Conservation (phyloP, 2,797 vertebrate species). For the Monodelphis domestica region DNA sequence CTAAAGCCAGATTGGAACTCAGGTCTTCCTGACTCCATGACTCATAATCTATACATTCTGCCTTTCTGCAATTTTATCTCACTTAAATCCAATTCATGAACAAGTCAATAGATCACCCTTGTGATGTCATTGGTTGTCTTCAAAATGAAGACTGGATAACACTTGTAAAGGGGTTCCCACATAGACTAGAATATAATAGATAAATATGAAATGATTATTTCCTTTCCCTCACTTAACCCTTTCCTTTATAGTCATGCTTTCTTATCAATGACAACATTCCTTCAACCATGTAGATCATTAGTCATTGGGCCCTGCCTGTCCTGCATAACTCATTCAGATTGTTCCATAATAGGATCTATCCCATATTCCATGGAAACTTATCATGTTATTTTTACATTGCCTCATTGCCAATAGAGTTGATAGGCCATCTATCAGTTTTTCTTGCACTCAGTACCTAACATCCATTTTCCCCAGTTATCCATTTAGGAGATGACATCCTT, state of each 20-base stretch:
- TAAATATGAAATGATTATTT: constrained; percentile 2
- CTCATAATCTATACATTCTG: background rate
- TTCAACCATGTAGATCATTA: background rate
- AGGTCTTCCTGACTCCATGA: background rate
- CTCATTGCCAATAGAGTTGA: background rate
- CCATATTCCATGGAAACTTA: background rate
- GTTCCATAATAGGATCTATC: background rate
- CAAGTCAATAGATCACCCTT: too few relatives aligned
- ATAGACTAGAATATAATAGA: background rate
- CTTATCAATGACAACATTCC: background rate
- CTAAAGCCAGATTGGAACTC: background rate
- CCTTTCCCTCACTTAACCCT: background rate
- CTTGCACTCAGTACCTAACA: background rate
- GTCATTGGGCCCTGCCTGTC: background rate
- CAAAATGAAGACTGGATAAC: too few relatives aligned
- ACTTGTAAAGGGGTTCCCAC: background rate
- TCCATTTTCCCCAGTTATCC: background rate
- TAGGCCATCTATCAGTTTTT: background rate
- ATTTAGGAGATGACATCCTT: background rate
- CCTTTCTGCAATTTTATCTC: too few relatives aligned
- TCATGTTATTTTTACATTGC: background rate
- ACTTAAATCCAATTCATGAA: too few relatives aligned
- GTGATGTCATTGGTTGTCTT: too few relatives aligned
- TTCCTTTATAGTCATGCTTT: background rate
- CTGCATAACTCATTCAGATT: background rate